Evolutionary conservation across 2,888 invertebrate species (phyloP), one percentile per base, ranked within the genome.

Genomic region (Anoplius nigerrimus): DNA sequence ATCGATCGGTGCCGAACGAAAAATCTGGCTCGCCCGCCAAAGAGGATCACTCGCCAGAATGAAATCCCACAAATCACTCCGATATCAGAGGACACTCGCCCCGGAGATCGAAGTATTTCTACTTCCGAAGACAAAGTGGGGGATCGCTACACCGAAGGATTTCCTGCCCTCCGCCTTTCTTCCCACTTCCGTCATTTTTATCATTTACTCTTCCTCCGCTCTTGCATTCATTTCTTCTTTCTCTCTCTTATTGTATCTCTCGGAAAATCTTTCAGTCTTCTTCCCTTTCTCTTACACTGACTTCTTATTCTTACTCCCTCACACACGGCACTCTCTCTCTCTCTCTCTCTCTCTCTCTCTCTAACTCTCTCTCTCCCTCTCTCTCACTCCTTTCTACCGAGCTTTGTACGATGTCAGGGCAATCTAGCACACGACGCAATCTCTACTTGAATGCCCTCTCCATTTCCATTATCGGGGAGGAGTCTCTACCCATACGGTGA

Each of bases 381-480:
- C 53, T 46, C 51, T 64, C 55, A 42, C 55, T 75, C 74, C n/a
- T n/a, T 69, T 61, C 69, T 63, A 67, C 62, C 58, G 62, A 66
- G 73, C 74, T 78, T 74, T 74, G 66, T 71, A 67, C 72, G 59
- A 58, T 69, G 71, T 74, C 66, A 34, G 34, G 34, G 34, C 34
- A 34, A 34, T 34, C 74, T 73, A 69, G 71, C 75, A 62, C 65
- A 58, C 64, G 48, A 60, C 57, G 71, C 74, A 76, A 75, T 78
- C 72, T 73, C 72, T 65, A 63, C 70, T 74, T 59, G 68, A 77
- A 75, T 74, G 74, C 71, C 63, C 69, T 75, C 71, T 79, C 79
- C 71, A 71, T 72, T 78, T 76, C 72, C 71, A 74, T 78, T 78
- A 75, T 78, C 73, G 71, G 77, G 61, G 65, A 76, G 66, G 65